Evolutionary conservation across 2,113 vertebrate genomes (phyloP), one percentile per base, ranked within the genome.

Genomic region (Oncorhynchus tshawytscha): DNA sequence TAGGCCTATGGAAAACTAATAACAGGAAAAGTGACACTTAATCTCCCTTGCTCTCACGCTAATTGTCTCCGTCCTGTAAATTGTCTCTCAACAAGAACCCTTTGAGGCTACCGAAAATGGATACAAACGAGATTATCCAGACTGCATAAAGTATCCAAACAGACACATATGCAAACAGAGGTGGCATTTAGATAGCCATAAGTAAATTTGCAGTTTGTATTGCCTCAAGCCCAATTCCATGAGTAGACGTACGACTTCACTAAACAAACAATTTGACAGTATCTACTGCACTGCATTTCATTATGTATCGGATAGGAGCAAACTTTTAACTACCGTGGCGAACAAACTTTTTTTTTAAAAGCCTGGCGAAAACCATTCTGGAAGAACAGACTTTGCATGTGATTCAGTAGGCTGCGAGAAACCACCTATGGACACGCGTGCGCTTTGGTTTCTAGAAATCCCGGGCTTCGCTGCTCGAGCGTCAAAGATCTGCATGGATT

Each of bases 1-100:
- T 88, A 88, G 74, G 65, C 54, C 71, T 25, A 70, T 60, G 60
- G 64, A 78, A 77, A 71, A 73, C 75, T 62, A 75, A 64, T 34
- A 85, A 67, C 67, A 60, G 77, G 70, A 76, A 59, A 18, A 2
- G 73, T 76, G 84, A 74, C 84, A 82, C 7, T 20, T 75, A 22
- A 7, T 29, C 29, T 79, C 82, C 18, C 25, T 79, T 75, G 81
- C 39, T 11, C 39, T 45, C 73, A 75, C 3, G 54, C 16, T 20
- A 16, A 57, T 57, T 16, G 54, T 57, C 54, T 45, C 39, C 39
- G 1, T 45, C 39, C 39, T 11, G 39, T 57, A 57, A 4, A 57
- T 20, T 20, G 54, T 57, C 13, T 57, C 54, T 57, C 54, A 57
- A 20, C 54, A 16, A 4, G 3, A 20, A 57, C 54, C 54, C 15